Conservation (phyloP, 2,113 vertebrate genomes). For the Proterorhinus semilunaris region DNA sequence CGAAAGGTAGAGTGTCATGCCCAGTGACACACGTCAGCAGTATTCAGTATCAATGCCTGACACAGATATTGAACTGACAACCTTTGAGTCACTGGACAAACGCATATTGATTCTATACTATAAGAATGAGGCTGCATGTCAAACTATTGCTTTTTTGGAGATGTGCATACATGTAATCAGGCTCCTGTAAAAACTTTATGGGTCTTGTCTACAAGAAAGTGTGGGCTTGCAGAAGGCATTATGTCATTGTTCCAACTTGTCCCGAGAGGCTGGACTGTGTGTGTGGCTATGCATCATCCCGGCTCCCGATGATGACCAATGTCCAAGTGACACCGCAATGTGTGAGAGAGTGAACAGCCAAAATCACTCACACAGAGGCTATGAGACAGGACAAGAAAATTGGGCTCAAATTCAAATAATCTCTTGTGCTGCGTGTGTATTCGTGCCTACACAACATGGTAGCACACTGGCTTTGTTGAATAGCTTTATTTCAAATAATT, state of each 20-base stretch:
- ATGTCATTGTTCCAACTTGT: not conserved
- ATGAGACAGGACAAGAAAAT: not conserved
- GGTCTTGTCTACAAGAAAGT: not conserved
- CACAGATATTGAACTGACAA: not conserved
- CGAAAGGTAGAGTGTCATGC: not conserved
- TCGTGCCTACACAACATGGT: no score
- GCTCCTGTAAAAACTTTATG: not conserved
- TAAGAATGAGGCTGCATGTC: no score
- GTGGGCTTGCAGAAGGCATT: not conserved
- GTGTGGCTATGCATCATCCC: slow-evolving; percentile 29
- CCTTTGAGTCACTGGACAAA: not conserved
- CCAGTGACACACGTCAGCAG: not conserved
- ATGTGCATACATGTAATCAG: not conserved
- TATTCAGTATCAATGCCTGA: not conserved
- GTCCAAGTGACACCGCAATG: slow-evolving; percentile 48
- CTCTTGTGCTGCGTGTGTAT: not conserved
- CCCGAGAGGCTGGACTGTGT: slow-evolving; percentile 36
- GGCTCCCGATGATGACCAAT: slow-evolving; percentile 65
- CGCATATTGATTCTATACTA: not conserved
- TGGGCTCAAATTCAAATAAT: not conserved
- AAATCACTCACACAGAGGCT: not conserved
- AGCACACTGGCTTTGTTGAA: no score
- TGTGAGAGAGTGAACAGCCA: slow-evolving; percentile 32
- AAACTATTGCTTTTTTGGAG: no score
- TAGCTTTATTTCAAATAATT: no score